Conservation (phyloP, 2,797 vertebrate species). For the Peromyscus melanophrys region DNA sequence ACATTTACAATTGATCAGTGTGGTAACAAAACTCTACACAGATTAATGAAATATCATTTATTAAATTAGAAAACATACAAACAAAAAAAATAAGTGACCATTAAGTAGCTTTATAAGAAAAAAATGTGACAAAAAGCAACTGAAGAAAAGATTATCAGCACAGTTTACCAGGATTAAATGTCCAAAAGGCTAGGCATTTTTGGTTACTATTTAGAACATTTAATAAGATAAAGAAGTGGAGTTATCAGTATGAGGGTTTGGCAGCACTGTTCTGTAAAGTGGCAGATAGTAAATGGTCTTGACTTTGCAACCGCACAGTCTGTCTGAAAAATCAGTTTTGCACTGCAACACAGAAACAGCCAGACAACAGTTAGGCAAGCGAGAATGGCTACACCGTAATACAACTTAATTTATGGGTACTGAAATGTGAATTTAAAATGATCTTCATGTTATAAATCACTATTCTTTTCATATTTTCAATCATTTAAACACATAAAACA, state of each 20-base stretch:
- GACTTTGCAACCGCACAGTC: neutral
- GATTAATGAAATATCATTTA: constrained; percentile 84
- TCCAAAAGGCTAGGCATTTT: constrained; percentile 84
- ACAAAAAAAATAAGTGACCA: constrained; percentile 75
- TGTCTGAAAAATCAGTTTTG: constrained; percentile 7
- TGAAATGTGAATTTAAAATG: constrained; percentile 47
- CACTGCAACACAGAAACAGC: neutral
- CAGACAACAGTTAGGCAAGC: constrained; percentile 30
- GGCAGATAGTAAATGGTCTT: constrained; percentile 38
- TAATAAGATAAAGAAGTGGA: constrained; percentile 74
- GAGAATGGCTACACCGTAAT: neutral
- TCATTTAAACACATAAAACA: constrained; percentile 15
- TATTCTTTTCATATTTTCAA: neutral
- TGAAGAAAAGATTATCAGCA: constrained; percentile 64
- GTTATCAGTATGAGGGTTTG: constrained; percentile 66
- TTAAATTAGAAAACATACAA: constrained; percentile 80
- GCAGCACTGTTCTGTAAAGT: neutral
- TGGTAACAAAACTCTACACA: constrained; percentile 86
- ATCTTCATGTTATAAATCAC: neutral
- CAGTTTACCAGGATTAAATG: constrained; percentile 81
- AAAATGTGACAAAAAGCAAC: constrained; percentile 75
- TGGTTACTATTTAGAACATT: constrained; percentile 82
- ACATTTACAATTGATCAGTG: constrained; percentile 79
- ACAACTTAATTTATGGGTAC: neutral
- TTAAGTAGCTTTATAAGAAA: constrained; percentile 76